Conservation (phyloP, 2,888 invertebrate genomes). For the Cephus nigrinus region DNA sequence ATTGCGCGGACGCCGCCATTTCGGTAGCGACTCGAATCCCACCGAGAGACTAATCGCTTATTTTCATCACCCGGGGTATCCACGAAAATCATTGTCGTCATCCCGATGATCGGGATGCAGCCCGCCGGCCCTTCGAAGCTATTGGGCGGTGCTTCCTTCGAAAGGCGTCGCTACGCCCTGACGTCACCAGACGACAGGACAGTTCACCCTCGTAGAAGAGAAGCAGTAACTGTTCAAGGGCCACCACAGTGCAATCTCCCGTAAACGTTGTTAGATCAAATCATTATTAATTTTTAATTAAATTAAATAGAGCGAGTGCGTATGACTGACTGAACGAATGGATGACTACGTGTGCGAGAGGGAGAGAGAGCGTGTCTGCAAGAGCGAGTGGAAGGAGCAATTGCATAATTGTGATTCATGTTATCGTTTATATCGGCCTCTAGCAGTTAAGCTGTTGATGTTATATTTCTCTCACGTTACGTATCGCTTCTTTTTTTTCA, state of each 20-base stretch:
- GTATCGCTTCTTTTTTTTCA: constrained; percentile 37
- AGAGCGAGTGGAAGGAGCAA: constrained; percentile 45
- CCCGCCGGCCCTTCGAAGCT: no score
- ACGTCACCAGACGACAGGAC: no score
- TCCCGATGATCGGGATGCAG: no score
- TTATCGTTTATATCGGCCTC: constrained; percentile 61
- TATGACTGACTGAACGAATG: constrained; percentile 10
- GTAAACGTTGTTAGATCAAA: constrained; percentile 61
- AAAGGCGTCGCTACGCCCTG: no score
- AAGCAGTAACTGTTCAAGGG: constrained; percentile 36
- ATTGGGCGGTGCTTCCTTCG: no score
- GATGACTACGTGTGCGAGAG: constrained; percentile 8
- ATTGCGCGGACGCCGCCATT: no score
- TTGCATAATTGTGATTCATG: constrained; percentile 64
- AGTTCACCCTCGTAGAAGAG: no score
- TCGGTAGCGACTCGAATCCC: no score
- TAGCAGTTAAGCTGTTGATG: constrained; percentile 65
- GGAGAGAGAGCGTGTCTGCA: constrained; percentile 24
- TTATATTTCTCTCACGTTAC: constrained; percentile 61
- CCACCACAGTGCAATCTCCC: constrained; percentile 63
- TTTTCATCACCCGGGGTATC: no score
- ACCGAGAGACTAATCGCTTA: no score
- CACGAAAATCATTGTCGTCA: no score
- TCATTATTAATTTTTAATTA: constrained; percentile 55
- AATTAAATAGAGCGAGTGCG: constrained; percentile 20